A percentile compares a stretch with the other conserved stretches of the same genome.
Conservation (phyloP, 2,797 vertebrate genomes). For the Craterocephalus amniculus region DNA sequence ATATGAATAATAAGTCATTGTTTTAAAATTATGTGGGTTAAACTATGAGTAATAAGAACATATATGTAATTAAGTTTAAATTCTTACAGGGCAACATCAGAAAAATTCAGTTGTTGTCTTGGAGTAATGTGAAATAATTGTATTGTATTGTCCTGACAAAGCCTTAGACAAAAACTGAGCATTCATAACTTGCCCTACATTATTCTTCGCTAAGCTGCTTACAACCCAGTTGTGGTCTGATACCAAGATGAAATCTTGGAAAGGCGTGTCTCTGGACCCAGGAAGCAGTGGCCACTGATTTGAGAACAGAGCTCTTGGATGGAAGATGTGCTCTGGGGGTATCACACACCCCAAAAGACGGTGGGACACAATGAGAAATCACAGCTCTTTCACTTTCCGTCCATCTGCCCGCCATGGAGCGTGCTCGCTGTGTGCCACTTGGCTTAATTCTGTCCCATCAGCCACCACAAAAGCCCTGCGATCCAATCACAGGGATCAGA, state of each 20-base stretch:
- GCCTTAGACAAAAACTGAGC: conserved; percentile 63
- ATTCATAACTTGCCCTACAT: conserved; percentile 58
- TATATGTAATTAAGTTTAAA: background rate
- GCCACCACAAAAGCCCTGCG: conserved; percentile 79
- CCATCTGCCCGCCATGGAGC: conserved; percentile 81
- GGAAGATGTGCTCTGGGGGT: conserved; percentile 72
- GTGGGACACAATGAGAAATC: conserved; percentile 83
- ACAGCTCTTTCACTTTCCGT: conserved; percentile 81
- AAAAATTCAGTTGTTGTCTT: conserved; percentile 14
- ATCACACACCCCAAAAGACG: conserved; percentile 78
- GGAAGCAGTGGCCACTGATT: conserved; percentile 79
- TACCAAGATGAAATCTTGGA: conserved; percentile 77
- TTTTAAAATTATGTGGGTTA: conserved; percentile 31
- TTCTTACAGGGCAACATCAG: background rate
- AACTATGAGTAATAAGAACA: background rate
- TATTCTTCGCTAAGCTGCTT: conserved; percentile 73
- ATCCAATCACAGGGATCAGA: conserved; percentile 81
- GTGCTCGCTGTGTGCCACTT: conserved; percentile 81
- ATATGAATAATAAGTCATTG: conserved; percentile 35
- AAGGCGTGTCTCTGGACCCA: conserved; percentile 77
- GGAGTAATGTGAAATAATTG: conserved; percentile 28
- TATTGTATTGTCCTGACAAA: conserved; percentile 35
- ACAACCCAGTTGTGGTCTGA: conserved; percentile 73
- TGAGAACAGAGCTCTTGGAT: conserved; percentile 79
- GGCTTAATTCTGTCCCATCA: conserved; percentile 82